phyloP scores from a whole-genome alignment of 2,113 vertebrate species.

The Pterocles burchelli region DNA sequence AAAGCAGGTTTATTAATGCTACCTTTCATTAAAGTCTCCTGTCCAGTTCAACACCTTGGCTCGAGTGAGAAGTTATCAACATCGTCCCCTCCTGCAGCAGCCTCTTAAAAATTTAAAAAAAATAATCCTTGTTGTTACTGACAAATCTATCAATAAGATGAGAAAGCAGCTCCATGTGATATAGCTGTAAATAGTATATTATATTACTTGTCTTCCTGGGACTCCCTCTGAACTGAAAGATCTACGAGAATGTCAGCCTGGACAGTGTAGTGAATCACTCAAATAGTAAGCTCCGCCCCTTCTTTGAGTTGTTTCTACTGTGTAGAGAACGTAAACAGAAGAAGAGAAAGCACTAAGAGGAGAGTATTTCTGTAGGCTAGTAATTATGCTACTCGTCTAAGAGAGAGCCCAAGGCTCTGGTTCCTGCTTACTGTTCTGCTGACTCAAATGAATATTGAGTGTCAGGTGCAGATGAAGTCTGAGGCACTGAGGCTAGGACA shows the following conservation, averaged over 20 bases:
- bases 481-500: not conserved
- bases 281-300: not conserved
- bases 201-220: not conserved
- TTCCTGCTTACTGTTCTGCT: not conserved
- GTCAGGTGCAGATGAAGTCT: not conserved
- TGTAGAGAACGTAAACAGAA: not conserved
- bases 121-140: not conserved
- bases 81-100: not conserved
- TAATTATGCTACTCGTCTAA: not conserved
- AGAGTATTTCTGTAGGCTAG: not conserved
- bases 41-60: not conserved
- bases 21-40: not conserved
- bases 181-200: not conserved
- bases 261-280: not conserved
- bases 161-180: not conserved
- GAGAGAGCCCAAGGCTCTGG: not conserved
- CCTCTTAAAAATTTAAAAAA: not conserved
- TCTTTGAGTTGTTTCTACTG: not conserved
- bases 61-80: not conserved
- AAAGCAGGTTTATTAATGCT: not conserved
- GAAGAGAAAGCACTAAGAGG: not conserved
- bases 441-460: not conserved
- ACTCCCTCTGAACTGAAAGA: not conserved
- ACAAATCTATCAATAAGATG: not conserved
- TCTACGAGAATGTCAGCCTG: not conserved